These are phyloP conservation scores for Andrena praecox DNA, from an alignment of 2,888 invertebrate species.

Conservation along the genomic window DNA sequence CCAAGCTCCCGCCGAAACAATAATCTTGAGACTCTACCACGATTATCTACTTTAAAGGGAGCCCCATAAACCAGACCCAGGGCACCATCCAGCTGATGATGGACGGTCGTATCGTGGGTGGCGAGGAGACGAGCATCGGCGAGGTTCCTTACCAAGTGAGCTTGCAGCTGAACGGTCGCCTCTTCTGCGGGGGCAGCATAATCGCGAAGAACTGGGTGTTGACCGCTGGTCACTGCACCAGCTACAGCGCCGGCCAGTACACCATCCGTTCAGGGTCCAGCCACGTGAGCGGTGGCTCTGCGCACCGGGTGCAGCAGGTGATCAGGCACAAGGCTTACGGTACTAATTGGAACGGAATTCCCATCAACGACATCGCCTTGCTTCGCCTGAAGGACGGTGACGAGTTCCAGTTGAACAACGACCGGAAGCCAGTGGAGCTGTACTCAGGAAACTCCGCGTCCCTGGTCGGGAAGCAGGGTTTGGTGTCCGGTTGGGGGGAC, in stretches of 20 bases:
- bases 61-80: slow-evolving; percentile 6
- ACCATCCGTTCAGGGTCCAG: slow-evolving; percentile 79
- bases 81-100: not conserved
- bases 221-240: slow-evolving; percentile 87
- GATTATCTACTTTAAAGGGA: slow-evolving; percentile 7
- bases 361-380: slow-evolving; percentile 86
- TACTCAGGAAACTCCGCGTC: slow-evolving; percentile 76
- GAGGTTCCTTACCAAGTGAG: slow-evolving; percentile 71
- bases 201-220: slow-evolving; percentile 85
- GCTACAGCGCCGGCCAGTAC: not conserved
- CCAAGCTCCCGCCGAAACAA: not conserved
- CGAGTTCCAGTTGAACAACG: slow-evolving; percentile 81
- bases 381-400: slow-evolving; percentile 85
- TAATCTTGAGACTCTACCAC: not conserved
- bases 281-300: slow-evolving; percentile 75
- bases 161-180: slow-evolving; percentile 78
- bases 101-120: slow-evolving; percentile 65
- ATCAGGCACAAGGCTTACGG: slow-evolving; percentile 58
- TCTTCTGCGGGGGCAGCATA: slow-evolving; percentile 87
- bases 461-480: slow-evolving; percentile 35
- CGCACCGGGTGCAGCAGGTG: slow-evolving; percentile 44
- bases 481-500: slow-evolving; percentile 76
- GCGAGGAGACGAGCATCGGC: slow-evolving; percentile 59
- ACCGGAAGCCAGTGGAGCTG: slow-evolving; percentile 85
- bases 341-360: slow-evolving; percentile 27